A percentile compares a stretch with the other conserved stretches of the same genome.
These are phyloP conservation scores for Pachycephus smyrnensis DNA, from an alignment of 2,888 invertebrate species.

Conservation along the genomic window DNA sequence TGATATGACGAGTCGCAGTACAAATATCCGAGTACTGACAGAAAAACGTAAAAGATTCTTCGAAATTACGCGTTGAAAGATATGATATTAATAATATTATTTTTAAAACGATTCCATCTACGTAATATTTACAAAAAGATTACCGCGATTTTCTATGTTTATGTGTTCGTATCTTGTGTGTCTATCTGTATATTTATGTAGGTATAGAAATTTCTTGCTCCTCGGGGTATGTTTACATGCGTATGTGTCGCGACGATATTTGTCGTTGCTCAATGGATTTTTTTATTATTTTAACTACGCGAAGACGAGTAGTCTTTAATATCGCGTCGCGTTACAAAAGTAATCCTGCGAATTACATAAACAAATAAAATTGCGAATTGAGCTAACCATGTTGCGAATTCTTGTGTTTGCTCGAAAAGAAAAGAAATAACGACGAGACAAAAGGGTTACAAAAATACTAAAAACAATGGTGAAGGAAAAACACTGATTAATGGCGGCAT, in stretches of 20 bases:
- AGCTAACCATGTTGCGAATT: background rate
- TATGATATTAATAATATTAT: background rate
- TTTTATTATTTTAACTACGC: background rate
- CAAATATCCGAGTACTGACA: background rate
- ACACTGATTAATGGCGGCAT: background rate
- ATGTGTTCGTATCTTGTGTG: background rate
- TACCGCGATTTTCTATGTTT: background rate
- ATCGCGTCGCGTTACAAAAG: background rate
- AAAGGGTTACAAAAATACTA: background rate
- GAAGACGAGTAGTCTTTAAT: background rate
- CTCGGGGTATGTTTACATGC: background rate
- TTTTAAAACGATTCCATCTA: background rate
- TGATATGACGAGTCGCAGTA: background rate
- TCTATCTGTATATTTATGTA: background rate
- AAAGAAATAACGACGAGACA: background rate
- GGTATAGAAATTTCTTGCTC: background rate
- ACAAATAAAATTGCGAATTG: background rate
- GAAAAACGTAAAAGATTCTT: background rate
- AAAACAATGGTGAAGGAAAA: background rate
- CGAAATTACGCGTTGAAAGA: background rate
- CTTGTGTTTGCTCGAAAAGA: background rate
- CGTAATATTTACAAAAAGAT: conserved; percentile 5
- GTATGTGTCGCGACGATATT: background rate
- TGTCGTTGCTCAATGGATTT: background rate
- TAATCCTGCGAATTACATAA: background rate